These are phyloP conservation scores for Thalpophila matura DNA, from an alignment of 2,888 invertebrate species.

Conservation along the genomic window DNA sequence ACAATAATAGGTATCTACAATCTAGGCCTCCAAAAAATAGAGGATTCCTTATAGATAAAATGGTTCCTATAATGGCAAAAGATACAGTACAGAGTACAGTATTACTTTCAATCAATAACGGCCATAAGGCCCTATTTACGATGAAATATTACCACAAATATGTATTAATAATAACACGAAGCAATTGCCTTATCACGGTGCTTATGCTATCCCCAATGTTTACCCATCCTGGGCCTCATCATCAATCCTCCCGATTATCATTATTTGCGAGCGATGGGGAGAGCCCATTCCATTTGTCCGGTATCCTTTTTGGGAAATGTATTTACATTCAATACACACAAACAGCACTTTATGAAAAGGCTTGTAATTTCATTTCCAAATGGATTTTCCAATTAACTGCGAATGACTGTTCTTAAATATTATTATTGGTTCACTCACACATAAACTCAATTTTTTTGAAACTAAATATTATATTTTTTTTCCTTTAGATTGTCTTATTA, in stretches of 20 bases:
- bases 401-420: conserved; percentile 5
- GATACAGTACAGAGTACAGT: too few species aligned
- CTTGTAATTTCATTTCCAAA: conserved; percentile 15
- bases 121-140: conserved; percentile 4
- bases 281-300: conserved; percentile 1
- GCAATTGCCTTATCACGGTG: conserved; percentile 14
- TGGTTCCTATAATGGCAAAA: too few species aligned
- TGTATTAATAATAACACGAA: conserved; percentile 28
- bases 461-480: background rate
- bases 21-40: too few species aligned
- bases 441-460: background rate
- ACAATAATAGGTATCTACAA: too few species aligned
- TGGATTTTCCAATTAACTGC: conserved; percentile 11
- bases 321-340: conserved; percentile 6
- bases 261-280: conserved; percentile 23
- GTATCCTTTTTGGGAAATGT: background rate
- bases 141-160: conserved; percentile 15
- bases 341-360: conserved; percentile 4
- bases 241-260: conserved; percentile 25
- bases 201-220: conserved; percentile 18
- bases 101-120: background rate
- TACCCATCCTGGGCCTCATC: background rate
- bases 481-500: conserved; percentile 35
- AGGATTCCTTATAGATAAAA: too few species aligned
- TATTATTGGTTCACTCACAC: background rate